phyloP scores from a whole-genome alignment of 2,113 vertebrate species.

The Capricornis sumatraensis region DNA sequence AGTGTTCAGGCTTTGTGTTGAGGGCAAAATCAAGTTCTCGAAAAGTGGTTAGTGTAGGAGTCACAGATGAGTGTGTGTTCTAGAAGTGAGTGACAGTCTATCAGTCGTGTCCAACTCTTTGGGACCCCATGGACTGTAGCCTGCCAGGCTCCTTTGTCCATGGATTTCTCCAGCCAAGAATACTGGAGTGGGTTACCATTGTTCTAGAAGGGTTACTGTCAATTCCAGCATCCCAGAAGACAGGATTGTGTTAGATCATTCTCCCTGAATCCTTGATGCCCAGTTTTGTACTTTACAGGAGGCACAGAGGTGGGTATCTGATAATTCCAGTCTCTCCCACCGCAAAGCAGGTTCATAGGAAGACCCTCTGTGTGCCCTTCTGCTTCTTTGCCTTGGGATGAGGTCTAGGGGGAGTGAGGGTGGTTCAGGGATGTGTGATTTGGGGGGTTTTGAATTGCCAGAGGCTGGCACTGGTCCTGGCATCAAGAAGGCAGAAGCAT shows the following conservation, averaged over 20 bases:
- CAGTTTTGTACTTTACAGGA: background rate
- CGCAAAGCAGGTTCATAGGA: background rate
- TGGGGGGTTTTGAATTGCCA: rapidly evolving
- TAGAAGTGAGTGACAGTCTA: background rate
- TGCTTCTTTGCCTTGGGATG: background rate
- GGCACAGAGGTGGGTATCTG: background rate
- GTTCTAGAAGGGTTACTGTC: background rate
- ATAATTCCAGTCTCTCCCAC: background rate
- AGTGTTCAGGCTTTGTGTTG: background rate
- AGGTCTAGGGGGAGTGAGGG: background rate
- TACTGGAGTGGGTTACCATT: background rate
- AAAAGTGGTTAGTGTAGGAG: too few species aligned
- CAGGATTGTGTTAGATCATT: rapidly evolving
- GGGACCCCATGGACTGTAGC: background rate
- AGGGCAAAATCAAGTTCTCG: background rate
- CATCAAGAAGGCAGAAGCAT: background rate
- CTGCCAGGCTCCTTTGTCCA: background rate
- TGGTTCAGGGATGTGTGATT: background rate
- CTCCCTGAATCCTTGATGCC: background rate
- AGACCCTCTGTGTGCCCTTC: background rate
- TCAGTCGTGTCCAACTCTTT: background rate
- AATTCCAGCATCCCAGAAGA: background rate
- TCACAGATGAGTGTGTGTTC: background rate
- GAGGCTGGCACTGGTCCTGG: background rate
- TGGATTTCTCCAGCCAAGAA: background rate